phyloP scores from a whole-genome alignment of 2,113 vertebrate species.

The Myrmecophaga tridactyla region DNA sequence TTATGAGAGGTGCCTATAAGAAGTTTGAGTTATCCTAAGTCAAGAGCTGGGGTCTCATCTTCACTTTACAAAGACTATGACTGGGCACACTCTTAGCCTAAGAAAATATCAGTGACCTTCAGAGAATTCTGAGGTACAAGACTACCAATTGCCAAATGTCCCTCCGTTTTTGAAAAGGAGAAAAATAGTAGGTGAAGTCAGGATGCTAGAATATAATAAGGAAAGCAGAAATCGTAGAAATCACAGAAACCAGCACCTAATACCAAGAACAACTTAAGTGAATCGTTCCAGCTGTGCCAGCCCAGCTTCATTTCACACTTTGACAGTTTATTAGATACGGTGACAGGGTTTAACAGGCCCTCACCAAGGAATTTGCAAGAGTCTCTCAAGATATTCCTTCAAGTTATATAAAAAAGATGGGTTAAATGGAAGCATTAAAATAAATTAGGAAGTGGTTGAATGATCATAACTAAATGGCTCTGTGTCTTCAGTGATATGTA shows the following conservation, averaged over 20 bases:
- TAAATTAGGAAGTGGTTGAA: slow-evolving; percentile 2
- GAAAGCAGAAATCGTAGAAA: neutral
- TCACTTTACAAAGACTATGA: neutral
- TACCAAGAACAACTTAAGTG: neutral
- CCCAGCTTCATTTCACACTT: neutral
- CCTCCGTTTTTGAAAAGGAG: neutral
- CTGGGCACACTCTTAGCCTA: neutral
- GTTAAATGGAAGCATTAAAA: neutral
- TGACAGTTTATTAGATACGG: slow-evolving; percentile 57
- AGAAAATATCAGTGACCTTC: neutral
- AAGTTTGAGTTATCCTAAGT: neutral
- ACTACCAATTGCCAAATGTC: neutral
- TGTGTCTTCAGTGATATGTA: neutral
- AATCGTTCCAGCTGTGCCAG: neutral
- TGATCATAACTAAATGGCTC: slow-evolving; percentile 18
- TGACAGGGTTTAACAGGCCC: slow-evolving; percentile 25
- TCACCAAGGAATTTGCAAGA: slow-evolving; percentile 34
- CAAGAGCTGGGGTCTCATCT: neutral
- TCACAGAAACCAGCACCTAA: neutral
- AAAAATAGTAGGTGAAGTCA: neutral
- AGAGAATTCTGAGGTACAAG: neutral
- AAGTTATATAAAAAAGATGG: slow-evolving; percentile 38
- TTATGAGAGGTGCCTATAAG: neutral
- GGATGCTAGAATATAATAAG: neutral
- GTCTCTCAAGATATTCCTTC: slow-evolving; percentile 30